These are phyloP conservation scores for Sphenodon punctatus DNA, from an alignment of 2,797 vertebrate genomes.

Conservation along the genomic window DNA sequence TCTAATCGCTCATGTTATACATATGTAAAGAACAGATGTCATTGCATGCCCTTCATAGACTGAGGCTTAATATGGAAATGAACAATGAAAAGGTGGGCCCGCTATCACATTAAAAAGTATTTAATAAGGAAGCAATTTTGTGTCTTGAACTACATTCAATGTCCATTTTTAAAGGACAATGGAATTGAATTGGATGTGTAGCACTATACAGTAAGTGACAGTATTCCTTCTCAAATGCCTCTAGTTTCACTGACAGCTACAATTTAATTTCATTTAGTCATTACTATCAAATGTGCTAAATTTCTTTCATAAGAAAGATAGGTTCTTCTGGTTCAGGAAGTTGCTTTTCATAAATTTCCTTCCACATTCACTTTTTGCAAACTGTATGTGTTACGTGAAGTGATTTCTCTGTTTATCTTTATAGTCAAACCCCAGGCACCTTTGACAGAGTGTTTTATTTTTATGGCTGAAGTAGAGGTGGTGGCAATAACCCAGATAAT, in stretches of 20 bases:
- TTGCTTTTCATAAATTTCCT: not conserved
- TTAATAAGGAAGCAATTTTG: not conserved
- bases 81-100: not conserved
- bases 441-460: not conserved
- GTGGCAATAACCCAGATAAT: not conserved
- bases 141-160: not conserved
- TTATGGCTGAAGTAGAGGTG: not conserved
- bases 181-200: not conserved
- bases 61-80: not conserved
- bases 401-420: not conserved
- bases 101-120: not conserved
- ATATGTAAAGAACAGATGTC: not conserved
- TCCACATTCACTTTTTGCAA: not conserved
- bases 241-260: not conserved
- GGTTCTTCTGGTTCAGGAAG: not conserved
- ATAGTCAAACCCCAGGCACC: not conserved
- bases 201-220: not conserved
- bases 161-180: not conserved
- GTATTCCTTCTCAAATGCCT: not conserved
- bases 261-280: not conserved
- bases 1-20: not conserved
- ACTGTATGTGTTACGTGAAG: not conserved
- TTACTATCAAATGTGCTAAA: not conserved
- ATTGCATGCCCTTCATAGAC: not conserved
- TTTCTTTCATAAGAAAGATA: not conserved